Base-by-base conservation (phyloP, 64 coral and sea anemone species). In the Exaiptasia diaphana region DNA sequence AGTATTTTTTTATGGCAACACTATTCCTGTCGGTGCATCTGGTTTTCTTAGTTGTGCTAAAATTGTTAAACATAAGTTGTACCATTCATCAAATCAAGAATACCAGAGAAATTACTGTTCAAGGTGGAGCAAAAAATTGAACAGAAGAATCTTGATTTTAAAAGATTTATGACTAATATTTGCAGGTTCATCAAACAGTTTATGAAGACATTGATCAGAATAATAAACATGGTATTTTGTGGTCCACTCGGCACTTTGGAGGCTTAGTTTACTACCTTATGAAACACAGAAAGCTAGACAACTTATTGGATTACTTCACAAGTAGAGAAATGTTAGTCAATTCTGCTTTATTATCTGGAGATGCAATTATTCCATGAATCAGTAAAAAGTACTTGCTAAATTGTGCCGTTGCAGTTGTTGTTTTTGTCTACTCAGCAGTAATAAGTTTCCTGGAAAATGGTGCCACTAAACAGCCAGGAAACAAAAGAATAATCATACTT, bases 241-340 rank as follows among this genome's bases (percentile, higher is more conserved):
- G 95, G 71, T 99, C 95, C 35, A 99, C 95, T 24, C 56, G 89
- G 35, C 95, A 99, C 41, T 99, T 93, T 92, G 95, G 95, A 41
- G 95, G 85, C 42, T 29, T 99, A 42, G 74, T 91, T 29, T 99
- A 92, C 60, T 99, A 99, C 29, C 76, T 99, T 40, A 79, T 78
- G 42, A 89, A 53, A 59, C 32, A 41, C 8, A 82, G 54, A 53
- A 88, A 71, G 13, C 49, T 88, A 21, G 38, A 56, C 32, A 78
- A 84, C 39, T 41, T 99, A 29, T 64, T 99, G 46, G 70, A 83
- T 50, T 78, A 93, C 35, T 88, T 99, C 79, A 74, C 90, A 77
- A 50, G 80, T 7, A 99, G 67, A 55, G 74, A 89, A 24, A 44
- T 49, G 95, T 99, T 80, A 89, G 93, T 40, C 17, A 1, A 38